phyloP scores from a whole-genome alignment of 2,888 invertebrate genomes.

The Meteorus cinctellus region DNA sequence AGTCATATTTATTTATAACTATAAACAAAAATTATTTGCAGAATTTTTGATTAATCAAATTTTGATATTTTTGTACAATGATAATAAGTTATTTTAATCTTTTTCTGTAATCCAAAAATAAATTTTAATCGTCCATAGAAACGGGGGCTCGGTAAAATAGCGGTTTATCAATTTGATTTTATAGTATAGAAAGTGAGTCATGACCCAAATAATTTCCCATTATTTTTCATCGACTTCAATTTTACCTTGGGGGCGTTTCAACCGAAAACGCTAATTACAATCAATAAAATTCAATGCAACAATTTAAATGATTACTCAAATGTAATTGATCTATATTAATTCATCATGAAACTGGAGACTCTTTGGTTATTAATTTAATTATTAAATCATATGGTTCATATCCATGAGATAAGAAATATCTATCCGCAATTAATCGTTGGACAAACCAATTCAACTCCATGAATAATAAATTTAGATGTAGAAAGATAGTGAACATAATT shows the following conservation, averaged over 20 bases:
- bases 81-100: background rate
- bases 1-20: background rate
- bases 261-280: background rate
- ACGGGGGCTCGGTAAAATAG: too few relatives aligned
- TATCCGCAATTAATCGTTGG: background rate
- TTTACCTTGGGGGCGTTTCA: background rate
- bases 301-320: background rate
- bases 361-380: background rate
- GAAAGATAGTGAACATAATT: background rate
- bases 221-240: background rate
- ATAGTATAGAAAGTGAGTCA: conserved; percentile 34
- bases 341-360: background rate
- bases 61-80: background rate
- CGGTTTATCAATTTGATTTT: conserved; percentile 23
- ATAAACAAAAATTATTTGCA: background rate
- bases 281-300: background rate
- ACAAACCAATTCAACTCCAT: background rate
- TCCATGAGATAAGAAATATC: background rate
- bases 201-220: conserved; percentile 28
- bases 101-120: too few relatives aligned
- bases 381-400: background rate
- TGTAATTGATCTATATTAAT: background rate
- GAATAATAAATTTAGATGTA: background rate
- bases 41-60: background rate
- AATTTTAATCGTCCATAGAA: too few relatives aligned